Evolutionary conservation across 2,113 vertebrate genomes (phyloP), one percentile per base, ranked within the genome.

Genomic region (Colius striatus): DNA sequence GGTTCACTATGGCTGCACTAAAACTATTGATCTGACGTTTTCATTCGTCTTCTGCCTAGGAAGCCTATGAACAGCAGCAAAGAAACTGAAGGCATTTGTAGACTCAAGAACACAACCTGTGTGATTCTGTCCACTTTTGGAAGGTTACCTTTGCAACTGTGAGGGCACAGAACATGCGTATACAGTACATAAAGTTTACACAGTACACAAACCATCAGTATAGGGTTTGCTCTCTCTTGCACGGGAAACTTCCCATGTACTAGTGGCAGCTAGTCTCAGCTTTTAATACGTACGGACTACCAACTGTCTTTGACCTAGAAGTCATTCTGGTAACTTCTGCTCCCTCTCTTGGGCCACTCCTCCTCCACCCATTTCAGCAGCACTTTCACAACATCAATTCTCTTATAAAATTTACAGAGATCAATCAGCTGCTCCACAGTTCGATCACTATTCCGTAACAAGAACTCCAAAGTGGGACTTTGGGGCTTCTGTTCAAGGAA

Each of bases 401-500:
- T 98, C 97, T 98, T 99, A 97, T 99, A 99, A 65, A 98, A 96
- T 95, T 98, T 98, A 97, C 99, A 99, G 26, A 99, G 99, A 94
- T 99, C 98, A 48, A 98, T 98, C 89, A 99, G 98, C 94, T 99
- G 99, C 12, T 98, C 98, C 92, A 99, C 99, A 6, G 98, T 98
- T 97, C 99, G 98, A 97, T 99, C 99, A 88, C 98, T 99, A 96
- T 99, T 99, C 61, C 99, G 98, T 47, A 99, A 96, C 97, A 99
- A 96, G 97, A 99, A 99, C 96, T 99, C 99, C 96, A 99, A 96
- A 57, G 99, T 99, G 82, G 99, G 99, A 97, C 99, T 99, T 67
- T 99, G 99, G 3, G 98, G 99, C 90, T 98, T 98, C 97, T 99
- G 99, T 97, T 99, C 99, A 96, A 99, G 98, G 95, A 99, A 98